phyloP scores from a whole-genome alignment of 2,113 vertebrate species.

The Corythaixoides concolor region DNA sequence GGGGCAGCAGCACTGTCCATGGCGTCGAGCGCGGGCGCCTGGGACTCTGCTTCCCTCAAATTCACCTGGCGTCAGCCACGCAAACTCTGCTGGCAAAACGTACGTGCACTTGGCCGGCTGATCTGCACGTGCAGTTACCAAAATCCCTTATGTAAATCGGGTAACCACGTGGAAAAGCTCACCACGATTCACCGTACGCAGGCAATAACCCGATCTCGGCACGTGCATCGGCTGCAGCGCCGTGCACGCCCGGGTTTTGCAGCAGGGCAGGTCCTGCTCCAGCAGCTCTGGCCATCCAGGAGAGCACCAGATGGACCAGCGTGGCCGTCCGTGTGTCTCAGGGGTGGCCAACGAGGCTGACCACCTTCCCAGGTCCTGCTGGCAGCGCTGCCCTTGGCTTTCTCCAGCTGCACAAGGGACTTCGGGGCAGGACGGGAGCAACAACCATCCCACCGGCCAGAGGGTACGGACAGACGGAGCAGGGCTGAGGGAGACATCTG shows the following conservation, averaged over 20 bases:
- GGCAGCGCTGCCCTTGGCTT: not conserved
- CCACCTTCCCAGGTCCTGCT: not conserved
- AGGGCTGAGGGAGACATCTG: not conserved
- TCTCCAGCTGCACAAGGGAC: not conserved
- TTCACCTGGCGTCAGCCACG: not conserved
- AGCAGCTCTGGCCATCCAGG: not conserved
- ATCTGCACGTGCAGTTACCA: not conserved
- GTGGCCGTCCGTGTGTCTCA: rapidly evolving
- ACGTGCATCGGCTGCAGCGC: not conserved
- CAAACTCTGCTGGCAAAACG: not conserved
- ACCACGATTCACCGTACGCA: too few relatives aligned
- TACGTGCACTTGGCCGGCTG: too few relatives aligned
- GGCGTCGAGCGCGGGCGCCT: rapidly evolving
- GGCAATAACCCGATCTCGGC: not conserved
- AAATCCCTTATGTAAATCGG: rapidly evolving
- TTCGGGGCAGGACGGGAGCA: not conserved
- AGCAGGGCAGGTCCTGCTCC: not conserved
- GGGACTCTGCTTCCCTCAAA: too few relatives aligned
- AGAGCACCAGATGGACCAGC: rapidly evolving
- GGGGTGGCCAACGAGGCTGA: not conserved
- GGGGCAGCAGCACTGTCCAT: not conserved
- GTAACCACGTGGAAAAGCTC: not conserved
- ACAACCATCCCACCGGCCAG: too few relatives aligned
- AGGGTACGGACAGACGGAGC: not conserved
- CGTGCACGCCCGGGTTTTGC: not conserved